These are phyloP conservation scores for Sympetrum striolatum DNA, from an alignment of 2,888 invertebrate genomes.

Conservation along the genomic window DNA sequence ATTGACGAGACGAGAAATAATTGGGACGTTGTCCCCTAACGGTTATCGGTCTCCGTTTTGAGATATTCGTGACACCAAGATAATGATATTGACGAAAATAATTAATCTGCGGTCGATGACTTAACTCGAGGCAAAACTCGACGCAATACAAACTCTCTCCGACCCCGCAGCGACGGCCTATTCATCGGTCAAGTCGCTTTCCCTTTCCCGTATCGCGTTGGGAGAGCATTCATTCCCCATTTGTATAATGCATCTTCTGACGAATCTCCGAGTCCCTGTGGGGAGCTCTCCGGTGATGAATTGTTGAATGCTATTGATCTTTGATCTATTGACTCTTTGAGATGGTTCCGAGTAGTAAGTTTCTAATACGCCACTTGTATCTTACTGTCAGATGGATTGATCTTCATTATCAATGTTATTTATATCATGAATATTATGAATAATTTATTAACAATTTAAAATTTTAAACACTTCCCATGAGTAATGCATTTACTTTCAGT, in stretches of 20 bases:
- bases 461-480: too few relatives aligned
- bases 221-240: conserved; percentile 5
- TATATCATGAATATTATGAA: too few relatives aligned
- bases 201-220: background rate
- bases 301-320: conserved; percentile 15
- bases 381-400: too few relatives aligned
- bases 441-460: too few relatives aligned
- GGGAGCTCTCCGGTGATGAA: background rate
- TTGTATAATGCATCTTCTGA: background rate
- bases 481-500: too few relatives aligned
- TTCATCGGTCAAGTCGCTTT: background rate
- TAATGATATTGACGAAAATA: background rate
- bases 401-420: background rate
- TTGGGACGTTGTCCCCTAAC: background rate
- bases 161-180: background rate
- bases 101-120: background rate
- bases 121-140: conserved; percentile 25
- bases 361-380: too few relatives aligned
- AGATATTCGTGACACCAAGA: conserved; percentile 16
- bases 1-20: conserved; percentile 1
- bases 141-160: background rate
- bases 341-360: too few relatives aligned
- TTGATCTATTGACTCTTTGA: background rate
- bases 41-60: background rate
- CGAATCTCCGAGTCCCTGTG: background rate